Percentiles rank a stretch among this genome's conserved stretches.
phyloP scores from a whole-genome alignment of 2,888 invertebrate species.

The Ennomos fuscantarius region DNA sequence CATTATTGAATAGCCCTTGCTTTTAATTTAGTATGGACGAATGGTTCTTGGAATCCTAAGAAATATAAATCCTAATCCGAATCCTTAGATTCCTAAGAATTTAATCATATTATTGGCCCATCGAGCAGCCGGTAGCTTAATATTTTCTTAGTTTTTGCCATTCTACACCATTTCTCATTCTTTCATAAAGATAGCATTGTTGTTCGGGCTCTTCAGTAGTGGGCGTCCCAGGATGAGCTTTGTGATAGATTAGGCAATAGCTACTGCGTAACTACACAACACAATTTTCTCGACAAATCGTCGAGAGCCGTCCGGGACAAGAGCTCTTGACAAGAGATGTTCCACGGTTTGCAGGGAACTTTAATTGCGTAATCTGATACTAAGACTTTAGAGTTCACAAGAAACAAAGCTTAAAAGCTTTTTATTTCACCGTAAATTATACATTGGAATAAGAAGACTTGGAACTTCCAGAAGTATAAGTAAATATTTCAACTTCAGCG shows the following conservation, averaged over 20 bases:
- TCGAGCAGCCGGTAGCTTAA: neutral
- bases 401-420: constrained; percentile 8
- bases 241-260: constrained; percentile 18
- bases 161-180: neutral
- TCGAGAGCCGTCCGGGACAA: constrained; percentile 53
- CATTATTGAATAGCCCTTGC: no score
- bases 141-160: neutral
- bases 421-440: neutral
- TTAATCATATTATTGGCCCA: no score
- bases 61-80: no score
- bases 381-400: constrained; percentile 40
- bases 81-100: no score
- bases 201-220: neutral
- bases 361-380: constrained; percentile 65
- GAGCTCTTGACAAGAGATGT: constrained; percentile 54
- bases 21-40: no score
- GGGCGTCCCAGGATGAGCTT: constrained; percentile 3
- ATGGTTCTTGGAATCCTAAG: no score
- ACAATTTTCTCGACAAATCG: constrained; percentile 61
- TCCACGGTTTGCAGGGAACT: constrained; percentile 55
- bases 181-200: constrained; percentile 5
- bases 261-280: constrained; percentile 42
- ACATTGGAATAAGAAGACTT: no score
- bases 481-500: no score
- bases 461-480: no score